phyloP scores from a whole-genome alignment of 2,113 vertebrate species.

The Colinus virginianus region DNA sequence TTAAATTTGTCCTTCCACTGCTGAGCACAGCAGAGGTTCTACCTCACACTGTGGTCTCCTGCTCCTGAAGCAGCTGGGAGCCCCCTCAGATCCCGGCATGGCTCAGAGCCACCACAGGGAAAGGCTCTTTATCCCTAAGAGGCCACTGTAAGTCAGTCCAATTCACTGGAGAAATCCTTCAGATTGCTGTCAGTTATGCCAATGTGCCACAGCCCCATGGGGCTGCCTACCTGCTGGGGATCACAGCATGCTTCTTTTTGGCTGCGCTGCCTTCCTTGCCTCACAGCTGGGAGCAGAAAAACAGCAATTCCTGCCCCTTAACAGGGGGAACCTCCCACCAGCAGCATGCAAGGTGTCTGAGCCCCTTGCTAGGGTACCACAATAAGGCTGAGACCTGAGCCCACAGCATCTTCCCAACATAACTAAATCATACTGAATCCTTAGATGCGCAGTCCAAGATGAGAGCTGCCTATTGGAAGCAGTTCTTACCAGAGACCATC shows the following conservation, averaged over 20 bases:
- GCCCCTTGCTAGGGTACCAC: neutral
- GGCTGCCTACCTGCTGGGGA: neutral
- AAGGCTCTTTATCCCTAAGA: neutral
- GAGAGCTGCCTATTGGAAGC: neutral
- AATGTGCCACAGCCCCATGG: neutral
- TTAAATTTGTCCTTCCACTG: neutral
- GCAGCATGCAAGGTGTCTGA: neutral
- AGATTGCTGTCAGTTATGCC: neutral
- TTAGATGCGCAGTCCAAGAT: neutral
- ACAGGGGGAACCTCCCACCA: neutral
- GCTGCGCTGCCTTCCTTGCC: neutral
- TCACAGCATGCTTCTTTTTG: neutral
- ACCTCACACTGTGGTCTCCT: neutral
- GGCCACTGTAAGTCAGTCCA: neutral
- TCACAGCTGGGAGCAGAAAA: neutral
- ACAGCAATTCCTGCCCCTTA: neutral
- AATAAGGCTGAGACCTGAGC: neutral
- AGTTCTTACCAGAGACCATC: neutral
- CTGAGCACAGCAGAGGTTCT: neutral
- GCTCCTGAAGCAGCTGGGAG: neutral
- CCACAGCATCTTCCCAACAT: neutral
- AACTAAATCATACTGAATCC: neutral
- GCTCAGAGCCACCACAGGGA: neutral
- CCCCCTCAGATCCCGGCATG: neutral
- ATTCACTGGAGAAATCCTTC: neutral